These are phyloP conservation scores for Gymnoscopelus microlampas DNA, from an alignment of 2,797 vertebrate genomes.

Conservation along the genomic window DNA sequence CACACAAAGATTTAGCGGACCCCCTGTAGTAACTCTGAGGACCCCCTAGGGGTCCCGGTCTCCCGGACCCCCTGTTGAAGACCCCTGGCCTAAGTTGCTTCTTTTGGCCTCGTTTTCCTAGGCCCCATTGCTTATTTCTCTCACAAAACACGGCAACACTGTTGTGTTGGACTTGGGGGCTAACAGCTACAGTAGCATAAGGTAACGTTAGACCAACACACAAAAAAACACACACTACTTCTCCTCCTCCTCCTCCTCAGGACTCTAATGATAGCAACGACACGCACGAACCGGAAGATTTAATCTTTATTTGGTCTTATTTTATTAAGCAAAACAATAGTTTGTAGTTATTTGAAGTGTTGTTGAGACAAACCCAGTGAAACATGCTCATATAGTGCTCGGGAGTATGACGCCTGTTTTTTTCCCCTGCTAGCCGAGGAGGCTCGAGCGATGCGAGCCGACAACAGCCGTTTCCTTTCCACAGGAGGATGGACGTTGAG, in stretches of 20 bases:
- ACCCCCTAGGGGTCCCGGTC: too few species aligned
- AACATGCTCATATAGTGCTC: conserved; percentile 66
- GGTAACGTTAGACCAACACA: conserved; percentile 59
- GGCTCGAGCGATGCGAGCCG: conserved; percentile 61
- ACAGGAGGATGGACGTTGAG: conserved; percentile 68
- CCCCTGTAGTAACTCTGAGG: too few species aligned
- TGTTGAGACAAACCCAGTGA: conserved; percentile 37
- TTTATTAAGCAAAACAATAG: neutral
- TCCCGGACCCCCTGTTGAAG: too few species aligned
- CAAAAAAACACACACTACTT: conserved; percentile 34
- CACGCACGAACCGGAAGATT: conserved; percentile 12
- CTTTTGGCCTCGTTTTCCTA: too few species aligned
- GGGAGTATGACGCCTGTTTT: conserved; percentile 81
- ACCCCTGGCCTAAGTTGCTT: too few species aligned
- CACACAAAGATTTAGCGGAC: too few species aligned
- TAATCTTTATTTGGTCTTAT: neutral
- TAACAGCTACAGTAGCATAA: conserved; percentile 70
- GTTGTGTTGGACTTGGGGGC: conserved; percentile 65
- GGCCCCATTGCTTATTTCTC: too few species aligned
- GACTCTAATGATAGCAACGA: conserved; percentile 11
- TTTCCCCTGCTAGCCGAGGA: conserved; percentile 65
- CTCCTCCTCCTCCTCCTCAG: neutral
- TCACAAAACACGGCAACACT: too few species aligned
- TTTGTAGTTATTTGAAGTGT: conserved; percentile 3
- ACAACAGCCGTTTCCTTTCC: conserved; percentile 47